Evolutionary conservation across 2,113 vertebrate genomes (phyloP), one percentile per base, ranked within the genome.

Genomic region (Thunnus maccoyii): DNA sequence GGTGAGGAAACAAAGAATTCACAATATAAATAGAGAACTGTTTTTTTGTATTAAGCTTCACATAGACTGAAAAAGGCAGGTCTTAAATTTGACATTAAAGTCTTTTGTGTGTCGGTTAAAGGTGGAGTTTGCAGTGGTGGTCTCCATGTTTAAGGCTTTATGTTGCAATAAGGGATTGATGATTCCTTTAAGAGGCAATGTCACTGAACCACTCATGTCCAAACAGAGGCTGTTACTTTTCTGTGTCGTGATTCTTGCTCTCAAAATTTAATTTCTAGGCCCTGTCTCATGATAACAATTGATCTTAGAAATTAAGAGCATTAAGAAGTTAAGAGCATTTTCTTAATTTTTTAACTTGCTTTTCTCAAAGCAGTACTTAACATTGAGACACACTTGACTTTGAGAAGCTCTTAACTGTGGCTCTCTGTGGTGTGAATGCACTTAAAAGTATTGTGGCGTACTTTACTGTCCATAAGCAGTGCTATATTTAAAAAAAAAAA

Each of bases 91-190:
- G 64, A 79, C 62, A 50, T 50, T 7, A n/a, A 25, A 30, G n/a
- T 76, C 18, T 65, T 84, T 78, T 69, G 30, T 60, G 32, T 27
- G 46, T 16, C 11, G 32, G n/a, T 63, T 20, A 13, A 65, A 64
- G 18, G 22, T 17, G 70, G 54, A 25, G 44, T 30, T 70, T 25
- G 58, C 57, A 56, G 47, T 27, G 13, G 27, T 41, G 41, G 6
- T 44, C 10, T 76, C 17, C 5, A 0, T 57, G 76, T 78, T 55
- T 52, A 15, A 78, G 52, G 57, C 36, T 58, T 32, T 17, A 41
- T 63, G 64, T 63, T 69, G 70, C 57, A 60, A 27, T 46, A 4
- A 65, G 30, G 74, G 67, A 79, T 7, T 73, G 76, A 84, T 72
- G 78, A 73, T 63, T 32, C 12, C 46, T 61, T 32, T 50, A 17